Evolutionary conservation across 1,140 invertebrate genomes (phyloP).

Genomic region (Leptinotarsa texana): DNA sequence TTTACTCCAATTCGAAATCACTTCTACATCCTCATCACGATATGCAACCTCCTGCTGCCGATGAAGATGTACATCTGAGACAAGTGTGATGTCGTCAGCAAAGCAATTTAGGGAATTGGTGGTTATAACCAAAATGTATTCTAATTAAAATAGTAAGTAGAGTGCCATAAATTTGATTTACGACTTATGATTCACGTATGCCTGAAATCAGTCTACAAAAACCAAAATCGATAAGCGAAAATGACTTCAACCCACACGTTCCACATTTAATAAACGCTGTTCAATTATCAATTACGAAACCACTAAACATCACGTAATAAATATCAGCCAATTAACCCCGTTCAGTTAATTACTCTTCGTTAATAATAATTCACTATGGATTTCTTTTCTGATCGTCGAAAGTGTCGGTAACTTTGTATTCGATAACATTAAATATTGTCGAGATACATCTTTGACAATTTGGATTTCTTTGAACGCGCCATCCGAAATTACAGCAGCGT

Average conservation of each 20-base stretch:
- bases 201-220: neutral
- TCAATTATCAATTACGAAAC: constrained; percentile 2
- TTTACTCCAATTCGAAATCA: too few species aligned
- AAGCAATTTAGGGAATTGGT: too few species aligned
- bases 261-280: neutral
- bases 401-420: neutral
- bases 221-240: neutral
- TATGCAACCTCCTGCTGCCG: too few species aligned
- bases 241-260: neutral
- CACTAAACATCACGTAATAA: constrained; percentile 8
- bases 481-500: neutral
- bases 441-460: constrained; percentile 3
- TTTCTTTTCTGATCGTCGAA: neutral
- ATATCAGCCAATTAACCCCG: constrained; percentile 2
- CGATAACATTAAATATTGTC: constrained; percentile 2
- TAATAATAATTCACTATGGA: neutral
- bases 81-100: too few species aligned
- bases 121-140: too few species aligned
- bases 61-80: too few species aligned
- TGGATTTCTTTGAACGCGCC: neutral
- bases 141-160: too few species aligned
- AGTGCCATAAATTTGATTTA: too few species aligned
- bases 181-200: too few species aligned
- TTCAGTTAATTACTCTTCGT: neutral
- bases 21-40: too few species aligned